These are phyloP conservation scores for Yasuhikotakia modesta DNA, from an alignment of 2,797 vertebrate species.

Conservation along the genomic window DNA sequence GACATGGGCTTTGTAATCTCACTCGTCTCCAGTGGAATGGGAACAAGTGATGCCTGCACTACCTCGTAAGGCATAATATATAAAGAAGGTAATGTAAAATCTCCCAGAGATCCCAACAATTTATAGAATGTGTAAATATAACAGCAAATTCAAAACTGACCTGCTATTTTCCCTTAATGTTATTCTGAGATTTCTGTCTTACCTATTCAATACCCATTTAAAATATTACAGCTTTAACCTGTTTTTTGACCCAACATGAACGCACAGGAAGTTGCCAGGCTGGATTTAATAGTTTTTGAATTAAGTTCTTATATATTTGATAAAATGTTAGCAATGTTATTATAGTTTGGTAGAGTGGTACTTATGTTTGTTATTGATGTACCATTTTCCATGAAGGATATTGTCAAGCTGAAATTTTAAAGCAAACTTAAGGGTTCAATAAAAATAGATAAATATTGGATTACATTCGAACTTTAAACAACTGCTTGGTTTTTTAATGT, in stretches of 20 bases:
- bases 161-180: neutral
- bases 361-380: too few species aligned
- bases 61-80: neutral
- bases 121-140: neutral
- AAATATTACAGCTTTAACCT: neutral
- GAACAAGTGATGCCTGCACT: neutral
- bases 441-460: neutral
- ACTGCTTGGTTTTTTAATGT: neutral
- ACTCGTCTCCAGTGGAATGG: neutral
- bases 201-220: neutral
- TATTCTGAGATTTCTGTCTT: neutral
- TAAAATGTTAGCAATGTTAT: neutral
- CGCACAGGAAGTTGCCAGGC: neutral
- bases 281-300: neutral
- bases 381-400: neutral
- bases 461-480: conserved; percentile 23
- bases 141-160: neutral
- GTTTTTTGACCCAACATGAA: neutral
- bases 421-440: neutral
- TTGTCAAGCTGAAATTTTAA: neutral
- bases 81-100: neutral
- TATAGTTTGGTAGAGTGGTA: neutral
- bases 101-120: neutral
- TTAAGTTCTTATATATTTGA: neutral
- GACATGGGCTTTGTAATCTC: conserved; percentile 14